Evolutionary conservation across 2,113 vertebrate species (phyloP).

Genomic region (Alaudala cheleensis): DNA sequence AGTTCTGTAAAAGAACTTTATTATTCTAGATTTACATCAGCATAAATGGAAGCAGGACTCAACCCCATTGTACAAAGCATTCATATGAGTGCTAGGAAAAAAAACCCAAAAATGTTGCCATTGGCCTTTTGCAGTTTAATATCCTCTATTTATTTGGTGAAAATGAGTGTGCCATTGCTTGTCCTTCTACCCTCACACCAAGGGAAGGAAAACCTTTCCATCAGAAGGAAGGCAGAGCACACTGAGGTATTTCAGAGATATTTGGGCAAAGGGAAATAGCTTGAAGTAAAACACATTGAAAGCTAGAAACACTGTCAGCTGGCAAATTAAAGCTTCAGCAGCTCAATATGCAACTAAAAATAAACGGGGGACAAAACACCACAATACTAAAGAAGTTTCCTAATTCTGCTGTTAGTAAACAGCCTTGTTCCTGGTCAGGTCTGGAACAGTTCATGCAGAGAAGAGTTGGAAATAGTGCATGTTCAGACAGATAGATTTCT

Average conservation of each 20-base stretch:
- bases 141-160: neutral
- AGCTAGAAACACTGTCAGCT: neutral
- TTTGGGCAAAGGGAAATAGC: neutral
- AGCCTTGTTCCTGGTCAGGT: neutral
- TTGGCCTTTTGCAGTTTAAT: neutral
- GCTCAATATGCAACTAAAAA: neutral
- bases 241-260: neutral
- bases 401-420: neutral
- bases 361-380: fast-evolving
- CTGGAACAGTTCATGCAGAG: neutral
- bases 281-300: neutral
- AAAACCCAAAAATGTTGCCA: fast-evolving
- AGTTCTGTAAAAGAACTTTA: neutral
- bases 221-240: neutral
- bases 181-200: neutral
- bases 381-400: neutral
- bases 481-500: neutral
- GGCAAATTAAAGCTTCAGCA: neutral
- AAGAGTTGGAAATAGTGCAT: neutral
- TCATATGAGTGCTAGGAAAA: neutral
- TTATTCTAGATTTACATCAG: neutral
- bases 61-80: neutral
- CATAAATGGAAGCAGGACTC: neutral
- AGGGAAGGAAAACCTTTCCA: neutral
- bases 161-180: neutral